Evolutionary conservation across 2,888 invertebrate species (phyloP), one percentile per base, ranked within the genome.

Genomic region (Trachelus tabidus): DNA sequence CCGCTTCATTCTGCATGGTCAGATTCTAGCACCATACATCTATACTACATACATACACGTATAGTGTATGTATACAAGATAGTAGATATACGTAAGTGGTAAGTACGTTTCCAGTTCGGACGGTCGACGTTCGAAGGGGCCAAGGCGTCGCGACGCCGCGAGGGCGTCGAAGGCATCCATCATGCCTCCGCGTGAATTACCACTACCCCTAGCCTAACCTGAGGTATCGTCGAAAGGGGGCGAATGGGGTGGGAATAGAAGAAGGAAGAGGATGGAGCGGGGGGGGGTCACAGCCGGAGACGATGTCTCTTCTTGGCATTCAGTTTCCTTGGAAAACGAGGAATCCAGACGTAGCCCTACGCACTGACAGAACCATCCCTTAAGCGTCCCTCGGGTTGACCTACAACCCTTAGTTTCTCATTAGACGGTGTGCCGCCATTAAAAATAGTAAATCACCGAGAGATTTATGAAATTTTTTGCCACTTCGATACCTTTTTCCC

Each of bases 161-260:
- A 84, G 86, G 88, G 87, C 89, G 88, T 89, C 89, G 87, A 85
- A 86, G 81, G 87, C 88, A 90, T 90, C 88, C 87, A 90, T 90
- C 90, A 90, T 90, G 87, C 85, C 85, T 80, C 80, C 87, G 87
- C 85, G 89, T 89, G 89, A 90, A 90, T 90, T 90, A 89, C 88
- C 89, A 88, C 85, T 81, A n/a, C 79, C 81, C 75, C 77, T 80
- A 80, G 81, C 82, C 83, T 83, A 82, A 83, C 83, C 82, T 81
- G 81, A 85, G 83, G 83, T 81, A 40, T 40, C 83, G 78, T 79
- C 79, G 79, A 78, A 78, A 68, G 80, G 80, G 76, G 78, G 79
- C 74, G 78, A 79, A 81, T 77, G 81, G 83, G 82, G 82, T 82
- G 82, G 83, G 83, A 4, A 35, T 37, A 15, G 4, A 23, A 23